phyloP scores from a whole-genome alignment of 2,113 vertebrate genomes.

The Scalopus aquaticus region DNA sequence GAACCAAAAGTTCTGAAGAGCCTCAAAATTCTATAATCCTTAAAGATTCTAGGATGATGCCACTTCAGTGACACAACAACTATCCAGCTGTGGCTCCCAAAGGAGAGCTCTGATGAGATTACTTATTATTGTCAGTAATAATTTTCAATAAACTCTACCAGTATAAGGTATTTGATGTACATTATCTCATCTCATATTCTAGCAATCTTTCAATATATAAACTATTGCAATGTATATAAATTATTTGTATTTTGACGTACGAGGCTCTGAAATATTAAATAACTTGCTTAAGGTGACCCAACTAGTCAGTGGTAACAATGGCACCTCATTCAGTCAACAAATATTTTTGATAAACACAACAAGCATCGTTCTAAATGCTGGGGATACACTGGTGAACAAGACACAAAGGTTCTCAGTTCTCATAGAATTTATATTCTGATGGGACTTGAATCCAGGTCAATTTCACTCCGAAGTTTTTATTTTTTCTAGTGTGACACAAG shows the following conservation, averaged over 20 bases:
- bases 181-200: not conserved
- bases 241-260: slow-evolving; percentile 21
- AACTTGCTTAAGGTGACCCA: slow-evolving; percentile 30
- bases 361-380: not conserved
- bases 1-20: not conserved
- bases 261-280: slow-evolving; percentile 38
- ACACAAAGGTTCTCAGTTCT: not conserved
- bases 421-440: not conserved
- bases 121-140: slow-evolving; percentile 26
- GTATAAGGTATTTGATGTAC: not conserved
- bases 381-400: not conserved
- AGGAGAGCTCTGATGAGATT: not conserved
- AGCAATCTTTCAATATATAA: not conserved
- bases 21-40: not conserved
- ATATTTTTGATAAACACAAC: slow-evolving; percentile 20
- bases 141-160: slow-evolving; percentile 26
- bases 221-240: not conserved
- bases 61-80: not conserved
- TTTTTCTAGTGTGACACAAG: slow-evolving; percentile 5
- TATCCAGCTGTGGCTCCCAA: not conserved
- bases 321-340: slow-evolving; percentile 4
- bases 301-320: not conserved
- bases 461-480: slow-evolving; percentile 32
- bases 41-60: not conserved
- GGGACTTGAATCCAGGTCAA: not conserved